These are phyloP conservation scores for Taenioides sp. DNA, from an alignment of 2,797 vertebrate genomes.

Conservation along the genomic window DNA sequence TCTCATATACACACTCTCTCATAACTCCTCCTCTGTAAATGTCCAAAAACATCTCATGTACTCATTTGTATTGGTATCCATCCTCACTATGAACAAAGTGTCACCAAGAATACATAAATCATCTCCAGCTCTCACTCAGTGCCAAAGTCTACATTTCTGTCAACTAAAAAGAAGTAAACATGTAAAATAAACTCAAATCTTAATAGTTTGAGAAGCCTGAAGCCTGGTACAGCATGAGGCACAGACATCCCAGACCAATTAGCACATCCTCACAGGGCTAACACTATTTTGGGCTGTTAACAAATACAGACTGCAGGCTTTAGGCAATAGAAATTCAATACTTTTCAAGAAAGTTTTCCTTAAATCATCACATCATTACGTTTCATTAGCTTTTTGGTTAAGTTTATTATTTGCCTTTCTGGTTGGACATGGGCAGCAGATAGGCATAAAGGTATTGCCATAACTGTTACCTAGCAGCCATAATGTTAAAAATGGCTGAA, in stretches of 20 bases:
- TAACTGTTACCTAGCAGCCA: too few species aligned
- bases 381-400: too few species aligned
- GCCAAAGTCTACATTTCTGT: not conserved
- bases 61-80: not conserved
- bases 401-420: too few species aligned
- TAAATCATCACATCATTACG: not conserved
- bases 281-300: not conserved
- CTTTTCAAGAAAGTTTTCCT: not conserved
- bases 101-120: not conserved
- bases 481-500: too few species aligned
- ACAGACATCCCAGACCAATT: not conserved
- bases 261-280: constrained; percentile 1
- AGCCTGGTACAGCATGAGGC: not conserved
- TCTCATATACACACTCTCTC: too few species aligned
- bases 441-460: too few species aligned
- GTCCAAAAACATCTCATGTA: too few species aligned
- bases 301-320: not conserved
- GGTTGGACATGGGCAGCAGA: too few species aligned
- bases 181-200: not conserved
- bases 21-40: too few species aligned
- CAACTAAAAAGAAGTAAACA: not conserved
- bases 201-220: not conserved
- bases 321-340: not conserved
- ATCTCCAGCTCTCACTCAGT: not conserved
- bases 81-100: not conserved